These are phyloP conservation scores for Abramis brama DNA, from an alignment of 2,113 vertebrate species.

Conservation along the genomic window DNA sequence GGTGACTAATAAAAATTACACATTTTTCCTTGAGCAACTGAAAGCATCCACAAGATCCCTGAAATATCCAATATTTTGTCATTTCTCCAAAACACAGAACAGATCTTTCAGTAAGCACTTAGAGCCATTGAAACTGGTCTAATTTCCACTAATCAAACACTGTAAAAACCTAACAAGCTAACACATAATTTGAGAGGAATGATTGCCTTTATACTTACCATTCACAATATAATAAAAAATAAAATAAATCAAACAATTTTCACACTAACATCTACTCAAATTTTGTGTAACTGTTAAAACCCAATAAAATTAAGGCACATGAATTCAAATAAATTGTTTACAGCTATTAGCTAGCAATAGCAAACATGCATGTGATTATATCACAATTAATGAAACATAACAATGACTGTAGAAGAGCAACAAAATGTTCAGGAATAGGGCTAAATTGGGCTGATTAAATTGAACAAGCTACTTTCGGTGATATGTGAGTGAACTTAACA, in stretches of 20 bases:
- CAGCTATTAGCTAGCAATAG: neutral
- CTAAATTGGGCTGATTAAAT: neutral
- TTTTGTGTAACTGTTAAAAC: neutral
- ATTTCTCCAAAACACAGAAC: neutral
- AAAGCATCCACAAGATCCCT: neutral
- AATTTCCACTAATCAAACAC: neutral
- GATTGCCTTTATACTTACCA: neutral
- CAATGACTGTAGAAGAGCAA: neutral
- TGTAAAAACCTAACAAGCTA: neutral
- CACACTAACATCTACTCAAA: no score
- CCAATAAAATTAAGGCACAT: neutral
- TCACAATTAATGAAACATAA: neutral
- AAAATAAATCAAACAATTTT: no score
- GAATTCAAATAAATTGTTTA: neutral
- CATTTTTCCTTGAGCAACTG: neutral
- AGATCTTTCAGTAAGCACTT: neutral
- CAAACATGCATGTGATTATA: neutral
- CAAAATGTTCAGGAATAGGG: neutral
- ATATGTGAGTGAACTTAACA: no score
- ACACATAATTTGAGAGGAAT: neutral
- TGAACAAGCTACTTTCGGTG: neutral
- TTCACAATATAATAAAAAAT: neutral
- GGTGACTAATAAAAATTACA: neutral
- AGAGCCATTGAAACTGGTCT: neutral
- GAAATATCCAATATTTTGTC: neutral